A percentile compares a stretch with the other conserved stretches of the same genome.
phyloP scores from a whole-genome alignment of 2,113 vertebrate species.

The Speoplatyrhinus poulsoni region DNA sequence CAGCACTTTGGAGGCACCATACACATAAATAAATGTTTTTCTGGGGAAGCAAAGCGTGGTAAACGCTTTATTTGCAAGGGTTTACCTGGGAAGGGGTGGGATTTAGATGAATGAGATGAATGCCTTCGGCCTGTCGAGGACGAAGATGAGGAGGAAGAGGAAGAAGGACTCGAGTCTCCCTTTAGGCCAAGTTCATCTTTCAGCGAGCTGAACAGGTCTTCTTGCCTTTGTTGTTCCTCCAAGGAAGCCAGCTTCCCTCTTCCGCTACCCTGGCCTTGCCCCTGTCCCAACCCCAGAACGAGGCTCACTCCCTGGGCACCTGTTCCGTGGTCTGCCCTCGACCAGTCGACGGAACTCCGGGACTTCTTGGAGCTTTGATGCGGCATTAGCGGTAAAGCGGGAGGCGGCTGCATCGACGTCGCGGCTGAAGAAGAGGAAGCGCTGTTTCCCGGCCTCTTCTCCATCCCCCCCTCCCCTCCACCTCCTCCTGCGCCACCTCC shows the following conservation, averaged over 20 bases:
- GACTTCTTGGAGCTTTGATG: conserved; percentile 85
- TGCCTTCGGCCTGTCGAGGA: conserved; percentile 80
- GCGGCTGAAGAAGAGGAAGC: conserved; percentile 67
- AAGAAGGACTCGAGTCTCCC: conserved; percentile 81
- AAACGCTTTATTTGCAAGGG: not conserved
- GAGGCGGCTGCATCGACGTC: conserved; percentile 61
- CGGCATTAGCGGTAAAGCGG: conserved; percentile 67
- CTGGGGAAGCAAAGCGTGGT: no score
- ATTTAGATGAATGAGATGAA: conserved; percentile 69
- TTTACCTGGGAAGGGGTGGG: conserved; percentile 55
- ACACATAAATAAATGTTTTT: no score
- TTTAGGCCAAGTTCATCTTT: conserved; percentile 83
- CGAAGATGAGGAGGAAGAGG: conserved; percentile 73
- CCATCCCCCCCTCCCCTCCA: conserved; percentile 26
- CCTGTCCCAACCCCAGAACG: conserved; percentile 67
- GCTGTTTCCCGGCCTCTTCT: conserved; percentile 46
- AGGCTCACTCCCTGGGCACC: conserved; percentile 66
- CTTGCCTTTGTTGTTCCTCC: conserved; percentile 82
- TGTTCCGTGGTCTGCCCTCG: conserved; percentile 75
- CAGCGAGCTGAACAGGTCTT: conserved; percentile 85
- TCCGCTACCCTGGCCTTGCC: conserved; percentile 62
- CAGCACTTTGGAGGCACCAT: no score
- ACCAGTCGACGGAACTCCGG: conserved; percentile 83
- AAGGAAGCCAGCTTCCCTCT: conserved; percentile 80
- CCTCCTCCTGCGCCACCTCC: conserved; percentile 15